Percentiles rank a stretch among this genome's conserved stretches.
Conservation (phyloP, 2,797 vertebrate genomes). For the Cynodonichthys magdalenae region DNA sequence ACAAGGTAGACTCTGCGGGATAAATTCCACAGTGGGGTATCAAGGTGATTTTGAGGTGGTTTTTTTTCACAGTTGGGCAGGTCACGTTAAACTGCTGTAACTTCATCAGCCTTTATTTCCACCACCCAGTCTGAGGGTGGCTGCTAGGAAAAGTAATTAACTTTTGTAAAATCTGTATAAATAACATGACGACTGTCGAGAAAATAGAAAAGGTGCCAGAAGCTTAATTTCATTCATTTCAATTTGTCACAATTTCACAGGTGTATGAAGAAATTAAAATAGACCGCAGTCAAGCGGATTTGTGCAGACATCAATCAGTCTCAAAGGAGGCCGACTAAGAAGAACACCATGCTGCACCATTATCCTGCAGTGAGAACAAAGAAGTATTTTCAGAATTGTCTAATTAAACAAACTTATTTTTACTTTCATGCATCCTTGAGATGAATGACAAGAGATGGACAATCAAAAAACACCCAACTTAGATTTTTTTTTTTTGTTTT, state of each 20-base stretch:
- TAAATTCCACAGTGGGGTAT: conserved; percentile 1
- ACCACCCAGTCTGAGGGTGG: neutral
- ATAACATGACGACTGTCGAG: conserved; percentile 24
- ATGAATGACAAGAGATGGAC: conserved; percentile 15
- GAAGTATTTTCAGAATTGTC: conserved; percentile 14
- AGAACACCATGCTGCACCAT: conserved; percentile 18
- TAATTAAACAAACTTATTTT: neutral
- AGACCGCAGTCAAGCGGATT: conserved; percentile 40
- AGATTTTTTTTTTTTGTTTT: too few species aligned
- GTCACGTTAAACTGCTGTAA: conserved; percentile 1
- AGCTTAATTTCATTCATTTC: conserved; percentile 32
- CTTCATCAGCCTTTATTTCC: conserved; percentile 9
- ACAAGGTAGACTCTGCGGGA: conserved; percentile 27
- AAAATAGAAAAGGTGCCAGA: conserved; percentile 25
- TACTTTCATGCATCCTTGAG: conserved; percentile 1
- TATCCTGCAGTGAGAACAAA: conserved; percentile 33
- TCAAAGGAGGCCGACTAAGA: conserved; percentile 31
- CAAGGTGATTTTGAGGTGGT: conserved; percentile 33
- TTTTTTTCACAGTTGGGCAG: conserved; percentile 8
- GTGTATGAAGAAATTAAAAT: conserved; percentile 33
- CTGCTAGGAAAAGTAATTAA: conserved; percentile 3
- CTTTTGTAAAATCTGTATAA: conserved; percentile 23
- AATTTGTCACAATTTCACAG: conserved; percentile 47
- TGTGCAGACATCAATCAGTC: conserved; percentile 48
- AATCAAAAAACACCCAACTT: neutral